A percentile compares a stretch with the other conserved stretches of the same genome.
Conservation (phyloP, 2,888 invertebrate genomes). For the Embidobia sp. region DNA sequence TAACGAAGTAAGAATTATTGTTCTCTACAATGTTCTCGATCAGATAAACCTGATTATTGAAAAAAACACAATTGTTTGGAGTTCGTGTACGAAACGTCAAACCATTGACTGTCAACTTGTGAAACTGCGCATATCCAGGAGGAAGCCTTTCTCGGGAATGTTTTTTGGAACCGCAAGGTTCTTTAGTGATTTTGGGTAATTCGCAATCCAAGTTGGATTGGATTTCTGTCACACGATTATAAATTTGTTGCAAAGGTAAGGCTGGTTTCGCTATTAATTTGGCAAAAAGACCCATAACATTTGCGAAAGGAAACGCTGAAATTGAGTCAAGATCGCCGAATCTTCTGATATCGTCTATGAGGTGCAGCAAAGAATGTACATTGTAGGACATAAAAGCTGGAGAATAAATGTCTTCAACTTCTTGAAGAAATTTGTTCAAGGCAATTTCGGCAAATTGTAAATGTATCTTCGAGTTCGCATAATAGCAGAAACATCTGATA, state of each 20-base stretch:
- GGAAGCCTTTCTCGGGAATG: not conserved
- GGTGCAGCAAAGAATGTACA: conserved; percentile 5
- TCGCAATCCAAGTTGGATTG: not conserved
- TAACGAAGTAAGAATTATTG: conserved; percentile 2
- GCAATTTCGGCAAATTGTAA: not conserved
- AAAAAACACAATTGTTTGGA: not conserved
- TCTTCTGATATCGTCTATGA: conserved; percentile 4
- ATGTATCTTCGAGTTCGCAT: not conserved
- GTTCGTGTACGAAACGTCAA: not conserved
- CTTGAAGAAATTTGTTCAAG: conserved; percentile 8
- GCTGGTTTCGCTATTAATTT: conserved; percentile 5
- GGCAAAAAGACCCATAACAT: conserved; percentile 9
- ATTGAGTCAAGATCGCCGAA: not conserved
- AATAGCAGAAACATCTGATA: conserved; percentile 7
- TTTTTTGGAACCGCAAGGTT: conserved; percentile 1
- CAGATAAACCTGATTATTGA: conserved; percentile 4
- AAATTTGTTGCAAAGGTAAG: conserved; percentile 14
- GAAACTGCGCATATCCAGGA: not conserved
- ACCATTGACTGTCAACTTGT: conserved; percentile 7
- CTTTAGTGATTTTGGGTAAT: not conserved
- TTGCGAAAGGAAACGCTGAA: conserved; percentile 30
- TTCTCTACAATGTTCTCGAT: conserved; percentile 5
- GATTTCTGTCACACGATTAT: not conserved
- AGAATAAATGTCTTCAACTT: conserved; percentile 12
- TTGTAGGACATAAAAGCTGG: conserved; percentile 7